Conservation (phyloP, 2,888 invertebrate genomes). For the Drosophila lutescens region DNA sequence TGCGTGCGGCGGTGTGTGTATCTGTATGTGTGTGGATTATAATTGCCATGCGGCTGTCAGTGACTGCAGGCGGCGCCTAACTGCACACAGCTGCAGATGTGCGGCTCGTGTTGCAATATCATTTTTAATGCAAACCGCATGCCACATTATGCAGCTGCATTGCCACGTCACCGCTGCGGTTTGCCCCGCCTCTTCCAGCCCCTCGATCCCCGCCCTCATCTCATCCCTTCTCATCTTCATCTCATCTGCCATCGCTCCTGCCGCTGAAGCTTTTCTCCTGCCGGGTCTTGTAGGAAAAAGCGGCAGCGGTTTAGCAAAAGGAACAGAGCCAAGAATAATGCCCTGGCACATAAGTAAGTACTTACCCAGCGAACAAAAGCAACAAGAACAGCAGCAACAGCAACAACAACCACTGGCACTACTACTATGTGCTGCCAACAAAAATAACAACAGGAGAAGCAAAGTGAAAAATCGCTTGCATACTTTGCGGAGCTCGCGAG, state of each 20-base stretch:
- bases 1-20: slow-evolving; percentile 19
- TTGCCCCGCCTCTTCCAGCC: slow-evolving; percentile 33
- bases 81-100: slow-evolving; percentile 46
- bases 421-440: slow-evolving; percentile 34
- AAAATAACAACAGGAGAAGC: slow-evolving; percentile 40
- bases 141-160: slow-evolving; percentile 79
- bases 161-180: slow-evolving; percentile 73
- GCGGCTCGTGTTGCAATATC: slow-evolving; percentile 75
- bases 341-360: slow-evolving; percentile 73
- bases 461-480: slow-evolving; percentile 75
- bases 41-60: slow-evolving; percentile 79
- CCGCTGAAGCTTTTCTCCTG: slow-evolving; percentile 17
- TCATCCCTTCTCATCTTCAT: slow-evolving; percentile 15
- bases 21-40: slow-evolving; percentile 72
- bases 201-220: not conserved
- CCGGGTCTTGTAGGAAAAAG: slow-evolving; percentile 30
- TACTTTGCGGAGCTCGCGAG: slow-evolving; percentile 72
- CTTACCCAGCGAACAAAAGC: slow-evolving; percentile 52
- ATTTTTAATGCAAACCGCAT: slow-evolving; percentile 81
- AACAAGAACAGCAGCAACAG: slow-evolving; percentile 23
- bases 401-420: slow-evolving; percentile 11
- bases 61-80: slow-evolving; percentile 61
- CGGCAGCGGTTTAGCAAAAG: slow-evolving; percentile 63
- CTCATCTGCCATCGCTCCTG: slow-evolving; percentile 25
- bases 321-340: slow-evolving; percentile 76